Evolutionary conservation across 2,113 vertebrate species (phyloP).

Genomic region (Neodontobutis hainanensis): DNA sequence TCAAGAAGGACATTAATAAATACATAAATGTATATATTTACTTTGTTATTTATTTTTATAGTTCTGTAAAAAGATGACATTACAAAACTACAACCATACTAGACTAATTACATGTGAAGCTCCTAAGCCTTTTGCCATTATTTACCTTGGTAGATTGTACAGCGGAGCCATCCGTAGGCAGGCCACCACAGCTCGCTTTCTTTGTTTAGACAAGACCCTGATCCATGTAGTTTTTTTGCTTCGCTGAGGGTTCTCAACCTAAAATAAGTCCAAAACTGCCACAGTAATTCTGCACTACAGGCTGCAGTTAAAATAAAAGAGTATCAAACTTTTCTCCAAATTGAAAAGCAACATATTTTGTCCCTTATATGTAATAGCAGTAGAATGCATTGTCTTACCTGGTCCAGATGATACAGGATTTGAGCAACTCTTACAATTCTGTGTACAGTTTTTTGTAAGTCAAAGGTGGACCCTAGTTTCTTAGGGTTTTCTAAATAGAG

Average conservation of each 20-base stretch:
- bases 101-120: background rate
- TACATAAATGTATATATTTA: too few species aligned
- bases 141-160: constrained; percentile 92
- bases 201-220: constrained; percentile 92
- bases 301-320: too few species aligned
- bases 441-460: constrained; percentile 81
- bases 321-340: too few species aligned
- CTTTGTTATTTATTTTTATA: too few species aligned
- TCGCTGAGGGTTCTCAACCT: constrained; percentile 91
- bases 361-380: background rate
- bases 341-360: too few species aligned
- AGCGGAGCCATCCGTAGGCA: constrained; percentile 94
- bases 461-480: constrained; percentile 70
- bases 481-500: constrained; percentile 81
- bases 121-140: background rate
- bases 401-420: constrained; percentile 90
- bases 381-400: constrained; percentile 76
- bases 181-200: constrained; percentile 93
- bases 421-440: constrained; percentile 86
- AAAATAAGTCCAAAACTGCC: constrained; percentile 26
- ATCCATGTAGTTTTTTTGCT: constrained; percentile 88
- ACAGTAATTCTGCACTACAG: background rate
- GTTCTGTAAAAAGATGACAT: background rate
- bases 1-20: too few species aligned
- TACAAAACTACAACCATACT: too few species aligned